These are phyloP conservation scores for Mastomys natalensis DNA, from an alignment of 2,113 vertebrate genomes.

Conservation along the genomic window DNA sequence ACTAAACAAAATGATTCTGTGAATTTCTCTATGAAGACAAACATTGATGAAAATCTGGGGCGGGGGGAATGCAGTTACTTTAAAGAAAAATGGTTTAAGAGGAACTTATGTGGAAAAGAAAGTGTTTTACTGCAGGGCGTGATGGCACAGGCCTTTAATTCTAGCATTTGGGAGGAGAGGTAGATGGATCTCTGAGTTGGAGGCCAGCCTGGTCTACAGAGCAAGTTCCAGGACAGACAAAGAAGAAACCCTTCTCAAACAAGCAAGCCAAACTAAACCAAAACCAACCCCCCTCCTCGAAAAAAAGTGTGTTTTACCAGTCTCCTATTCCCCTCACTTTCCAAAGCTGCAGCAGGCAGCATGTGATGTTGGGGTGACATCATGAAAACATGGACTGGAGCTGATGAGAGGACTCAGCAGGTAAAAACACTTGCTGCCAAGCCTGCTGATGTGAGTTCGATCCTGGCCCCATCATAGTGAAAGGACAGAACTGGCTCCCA, in stretches of 20 bases:
- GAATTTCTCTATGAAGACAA: not conserved
- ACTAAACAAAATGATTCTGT: not conserved
- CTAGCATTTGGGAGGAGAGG: too few relatives aligned
- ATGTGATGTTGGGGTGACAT: not conserved
- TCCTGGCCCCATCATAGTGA: not conserved
- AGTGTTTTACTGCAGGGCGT: not conserved
- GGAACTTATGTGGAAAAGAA: not conserved
- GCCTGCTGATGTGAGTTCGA: too few relatives aligned
- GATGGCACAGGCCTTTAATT: too few relatives aligned
- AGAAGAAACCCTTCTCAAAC: too few relatives aligned
- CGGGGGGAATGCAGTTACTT: not conserved
- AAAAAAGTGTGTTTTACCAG: not conserved
- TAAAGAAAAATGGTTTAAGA: not conserved
- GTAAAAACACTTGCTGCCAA: not conserved
- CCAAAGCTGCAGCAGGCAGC: too few relatives aligned
- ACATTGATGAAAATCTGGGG: not conserved
- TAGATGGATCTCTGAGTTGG: too few relatives aligned
- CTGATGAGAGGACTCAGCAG: not conserved
- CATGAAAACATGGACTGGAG: not conserved
- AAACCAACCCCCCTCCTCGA: too few relatives aligned
- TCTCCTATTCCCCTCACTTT: not conserved
- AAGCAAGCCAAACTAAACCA: too few relatives aligned
- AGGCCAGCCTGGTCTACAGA: too few relatives aligned
- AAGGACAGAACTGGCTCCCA: not conserved
- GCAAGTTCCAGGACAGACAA: too few relatives aligned